Evolutionary conservation across 2,888 invertebrate species (phyloP), one percentile per base, ranked within the genome.

Genomic region (Caenorhabditis angaria): DNA sequence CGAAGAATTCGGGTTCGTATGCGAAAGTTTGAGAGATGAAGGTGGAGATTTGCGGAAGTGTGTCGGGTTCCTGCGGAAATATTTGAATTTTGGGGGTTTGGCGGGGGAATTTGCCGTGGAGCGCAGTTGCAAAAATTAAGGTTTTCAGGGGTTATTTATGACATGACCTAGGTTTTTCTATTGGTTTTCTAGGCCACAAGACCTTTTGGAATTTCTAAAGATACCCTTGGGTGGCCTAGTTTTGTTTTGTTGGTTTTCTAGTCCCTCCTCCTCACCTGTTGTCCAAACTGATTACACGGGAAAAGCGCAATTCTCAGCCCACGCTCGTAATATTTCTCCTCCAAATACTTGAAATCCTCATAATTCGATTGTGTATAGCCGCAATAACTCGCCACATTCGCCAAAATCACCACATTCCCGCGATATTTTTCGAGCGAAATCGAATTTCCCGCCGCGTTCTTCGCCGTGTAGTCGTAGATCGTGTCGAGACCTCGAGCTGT

Each of bases 331-430:
- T 91, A 93, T 87, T 92, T 91, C 69, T 92, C 91, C 88, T 93
- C 91, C 76, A 94, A 88, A 32, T 73, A 81, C 76, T 92, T 92
- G 69, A 94, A 89, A 87, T 94, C 92, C 75, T 91, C 90, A 88
- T 94, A 94, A 89, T 94, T 93, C 74, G 90, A 91, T 76, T 91
- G 90, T 0, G 94, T 93, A 65, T 92, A 89, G 0, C 93, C 93
- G 88, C 94, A 94, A 86, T 93, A 91, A 1, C 93, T 93, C 0
- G 94, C 94, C 10, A 94, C 94, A 85, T 94, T 94, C 0, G 94
- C 93, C 65, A 94, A 91, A 20, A 94, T 87, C 0, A 92, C 89
- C 1, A 93, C 93, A 77, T 92, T 89, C n/a, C 93, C 94, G 90
- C 88, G 89, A 89, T 94, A 94, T 89, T 92, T 92, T 66, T 93